A percentile compares a stretch with the other conserved stretches of the same genome.
phyloP scores from a whole-genome alignment of 2,888 invertebrate species.

The Calliopum simillimum region DNA sequence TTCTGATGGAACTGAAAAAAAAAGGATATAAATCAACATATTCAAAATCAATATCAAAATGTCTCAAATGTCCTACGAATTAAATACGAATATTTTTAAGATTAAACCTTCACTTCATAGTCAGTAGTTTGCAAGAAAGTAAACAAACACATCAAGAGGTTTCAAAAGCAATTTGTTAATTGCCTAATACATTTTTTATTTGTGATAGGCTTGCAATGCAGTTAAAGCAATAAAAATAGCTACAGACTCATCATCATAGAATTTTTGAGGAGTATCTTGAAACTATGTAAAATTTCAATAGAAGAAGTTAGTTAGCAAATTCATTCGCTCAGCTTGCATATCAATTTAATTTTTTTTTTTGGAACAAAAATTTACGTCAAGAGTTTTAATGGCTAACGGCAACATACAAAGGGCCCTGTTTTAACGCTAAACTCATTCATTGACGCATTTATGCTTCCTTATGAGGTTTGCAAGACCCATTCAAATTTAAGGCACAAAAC shows the following conservation, averaged over 20 bases:
- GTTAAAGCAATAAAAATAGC: background rate
- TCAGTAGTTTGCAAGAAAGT: background rate
- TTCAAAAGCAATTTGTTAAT: constrained; percentile 42
- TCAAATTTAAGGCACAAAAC: background rate
- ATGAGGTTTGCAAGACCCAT: background rate
- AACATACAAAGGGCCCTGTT: background rate
- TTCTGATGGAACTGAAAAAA: constrained; percentile 71
- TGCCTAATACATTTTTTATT: constrained; percentile 49
- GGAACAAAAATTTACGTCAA: constrained; percentile 4
- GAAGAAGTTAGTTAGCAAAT: background rate
- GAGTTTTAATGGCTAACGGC: constrained; percentile 3
- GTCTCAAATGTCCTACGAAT: no score
- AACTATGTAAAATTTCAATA: background rate
- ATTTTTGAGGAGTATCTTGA: background rate
- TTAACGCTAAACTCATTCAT: constrained; percentile 13
- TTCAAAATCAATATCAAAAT: background rate
- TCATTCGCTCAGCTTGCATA: constrained; percentile 12
- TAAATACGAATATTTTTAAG: no score
- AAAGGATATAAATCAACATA: background rate
- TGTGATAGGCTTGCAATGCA: constrained; percentile 4
- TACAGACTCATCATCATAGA: no score
- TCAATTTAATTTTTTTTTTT: constrained; percentile 21
- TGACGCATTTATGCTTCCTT: background rate
- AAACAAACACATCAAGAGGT: background rate
- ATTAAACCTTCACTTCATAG: background rate